Percentiles rank a stretch among this genome's conserved stretches.
Evolutionary conservation across 2,888 invertebrate genomes (phyloP).

Genomic region (Drosophila suboccidentalis): DNA sequence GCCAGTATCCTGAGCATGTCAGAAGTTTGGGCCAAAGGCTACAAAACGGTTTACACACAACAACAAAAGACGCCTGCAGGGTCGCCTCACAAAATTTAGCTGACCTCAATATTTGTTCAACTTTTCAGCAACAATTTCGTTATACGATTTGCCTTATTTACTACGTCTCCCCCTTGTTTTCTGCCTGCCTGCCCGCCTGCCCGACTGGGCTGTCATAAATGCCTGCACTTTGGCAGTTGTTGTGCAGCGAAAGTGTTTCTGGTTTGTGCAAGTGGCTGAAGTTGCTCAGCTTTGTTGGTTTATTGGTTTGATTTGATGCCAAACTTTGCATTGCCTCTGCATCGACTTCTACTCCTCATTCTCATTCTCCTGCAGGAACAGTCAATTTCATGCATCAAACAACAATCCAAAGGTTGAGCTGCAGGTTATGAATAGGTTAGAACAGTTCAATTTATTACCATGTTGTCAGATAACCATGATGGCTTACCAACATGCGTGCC

Average conservation of each 20-base stretch:
- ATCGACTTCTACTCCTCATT: neutral
- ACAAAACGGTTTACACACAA: slow-evolving; percentile 70
- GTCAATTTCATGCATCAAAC: slow-evolving; percentile 56
- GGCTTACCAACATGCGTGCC: slow-evolving; percentile 51
- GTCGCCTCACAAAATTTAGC: slow-evolving; percentile 61
- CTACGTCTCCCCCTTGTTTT: neutral
- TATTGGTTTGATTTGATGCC: slow-evolving; percentile 73
- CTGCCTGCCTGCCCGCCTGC: neutral
- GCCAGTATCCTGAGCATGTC: slow-evolving; percentile 54
- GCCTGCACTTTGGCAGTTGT: slow-evolving; percentile 75
- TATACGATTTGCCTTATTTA: slow-evolving; percentile 57
- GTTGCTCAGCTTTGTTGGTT: slow-evolving; percentile 60
- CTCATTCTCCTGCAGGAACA: slow-evolving; percentile 15
- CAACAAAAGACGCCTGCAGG: slow-evolving; percentile 36
- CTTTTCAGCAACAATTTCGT: slow-evolving; percentile 77
- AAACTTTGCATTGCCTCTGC: slow-evolving; percentile 38
- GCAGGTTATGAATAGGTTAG: slow-evolving; percentile 7
- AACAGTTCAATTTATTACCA: neutral
- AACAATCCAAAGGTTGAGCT: slow-evolving; percentile 47
- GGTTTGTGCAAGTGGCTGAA: slow-evolving; percentile 47
- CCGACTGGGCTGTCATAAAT: slow-evolving; percentile 64
- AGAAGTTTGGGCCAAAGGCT: slow-evolving; percentile 74
- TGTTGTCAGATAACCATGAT: neutral
- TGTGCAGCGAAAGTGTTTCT: slow-evolving; percentile 74
- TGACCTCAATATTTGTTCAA: slow-evolving; percentile 77